Evolutionary conservation across 2,797 vertebrate species (phyloP).

Genomic region (Ctenopoma kingsleyae): DNA sequence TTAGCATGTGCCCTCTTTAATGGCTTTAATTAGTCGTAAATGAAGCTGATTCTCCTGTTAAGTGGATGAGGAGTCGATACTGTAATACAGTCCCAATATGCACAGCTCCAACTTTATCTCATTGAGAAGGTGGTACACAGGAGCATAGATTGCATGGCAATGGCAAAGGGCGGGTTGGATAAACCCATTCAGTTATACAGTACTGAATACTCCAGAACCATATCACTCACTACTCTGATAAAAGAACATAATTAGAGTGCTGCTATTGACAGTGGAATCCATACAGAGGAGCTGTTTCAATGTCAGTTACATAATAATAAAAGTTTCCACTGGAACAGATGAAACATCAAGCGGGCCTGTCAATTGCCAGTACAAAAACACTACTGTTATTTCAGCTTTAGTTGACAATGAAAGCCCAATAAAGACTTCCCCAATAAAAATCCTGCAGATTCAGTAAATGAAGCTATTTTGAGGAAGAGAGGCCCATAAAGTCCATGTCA

Average conservation of each 20-base stretch:
- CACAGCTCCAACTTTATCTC: conserved; percentile 53
- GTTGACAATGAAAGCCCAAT: conserved; percentile 27
- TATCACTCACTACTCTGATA: conserved; percentile 52
- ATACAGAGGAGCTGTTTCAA: conserved; percentile 52
- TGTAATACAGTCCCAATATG: conserved; percentile 66
- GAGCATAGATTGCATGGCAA: conserved; percentile 29
- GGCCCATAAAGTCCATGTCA: conserved; percentile 51
- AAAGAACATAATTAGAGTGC: conserved; percentile 65
- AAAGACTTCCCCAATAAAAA: conserved; percentile 34
- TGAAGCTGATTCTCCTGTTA: conserved; percentile 73
- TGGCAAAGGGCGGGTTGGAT: conserved; percentile 33
- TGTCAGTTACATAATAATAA: conserved; percentile 61
- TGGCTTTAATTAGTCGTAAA: conserved; percentile 86
- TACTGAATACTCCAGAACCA: conserved; percentile 39
- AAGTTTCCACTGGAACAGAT: conserved; percentile 53
- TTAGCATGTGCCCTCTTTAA: conserved; percentile 80
- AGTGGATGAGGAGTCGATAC: conserved; percentile 74
- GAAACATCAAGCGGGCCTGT: conserved; percentile 45
- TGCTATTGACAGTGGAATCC: conserved; percentile 55
- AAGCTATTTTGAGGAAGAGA: conserved; percentile 36
- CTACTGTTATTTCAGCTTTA: conserved; percentile 26
- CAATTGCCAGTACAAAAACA: conserved; percentile 30
- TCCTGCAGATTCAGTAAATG: conserved; percentile 47
- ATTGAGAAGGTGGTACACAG: conserved; percentile 45
- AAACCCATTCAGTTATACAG: conserved; percentile 53